Conservation (phyloP, 1,140 invertebrate species). For the Atopsyche davidsoni region DNA sequence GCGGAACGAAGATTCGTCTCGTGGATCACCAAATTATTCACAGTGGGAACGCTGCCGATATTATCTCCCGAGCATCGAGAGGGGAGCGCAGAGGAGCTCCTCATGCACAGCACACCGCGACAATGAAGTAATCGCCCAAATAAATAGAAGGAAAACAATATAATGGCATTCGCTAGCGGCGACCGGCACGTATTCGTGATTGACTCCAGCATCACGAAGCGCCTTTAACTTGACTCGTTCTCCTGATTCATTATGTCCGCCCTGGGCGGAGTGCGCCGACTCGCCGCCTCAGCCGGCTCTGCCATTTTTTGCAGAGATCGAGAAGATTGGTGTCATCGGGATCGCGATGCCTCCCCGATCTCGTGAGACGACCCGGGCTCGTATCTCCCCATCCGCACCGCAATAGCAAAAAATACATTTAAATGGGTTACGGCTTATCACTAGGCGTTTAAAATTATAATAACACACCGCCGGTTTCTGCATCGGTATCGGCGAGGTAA, state of each 20-base stretch:
- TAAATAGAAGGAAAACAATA: constrained; percentile 14
- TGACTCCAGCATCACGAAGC: constrained; percentile 20
- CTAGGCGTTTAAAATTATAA: too few species aligned
- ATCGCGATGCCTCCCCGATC: background rate
- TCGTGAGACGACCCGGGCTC: background rate
- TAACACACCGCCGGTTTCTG: too few species aligned
- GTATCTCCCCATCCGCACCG: constrained; percentile 6
- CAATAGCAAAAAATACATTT: too few species aligned
- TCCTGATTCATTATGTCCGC: constrained; percentile 16
- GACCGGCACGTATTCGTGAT: constrained; percentile 19
- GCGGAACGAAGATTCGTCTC: too few species aligned
- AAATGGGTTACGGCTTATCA: too few species aligned
- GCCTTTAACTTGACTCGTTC: constrained; percentile 7
- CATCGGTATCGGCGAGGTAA: too few species aligned
- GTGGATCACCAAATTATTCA: too few species aligned
- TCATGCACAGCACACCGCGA: too few species aligned
- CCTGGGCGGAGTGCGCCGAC: constrained; percentile 29
- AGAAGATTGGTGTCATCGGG: background rate
- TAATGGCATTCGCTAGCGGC: constrained; percentile 6
- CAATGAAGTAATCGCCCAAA: constrained; percentile 18
- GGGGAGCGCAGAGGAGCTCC: too few species aligned
- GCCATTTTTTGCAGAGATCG: constrained; percentile 15
- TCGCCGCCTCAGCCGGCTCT: constrained; percentile 10
- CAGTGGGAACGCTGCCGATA: too few species aligned
- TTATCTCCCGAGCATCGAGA: too few species aligned